These are phyloP conservation scores for Brassicogethes aeneus DNA, from an alignment of 2,888 invertebrate species.

Conservation along the genomic window DNA sequence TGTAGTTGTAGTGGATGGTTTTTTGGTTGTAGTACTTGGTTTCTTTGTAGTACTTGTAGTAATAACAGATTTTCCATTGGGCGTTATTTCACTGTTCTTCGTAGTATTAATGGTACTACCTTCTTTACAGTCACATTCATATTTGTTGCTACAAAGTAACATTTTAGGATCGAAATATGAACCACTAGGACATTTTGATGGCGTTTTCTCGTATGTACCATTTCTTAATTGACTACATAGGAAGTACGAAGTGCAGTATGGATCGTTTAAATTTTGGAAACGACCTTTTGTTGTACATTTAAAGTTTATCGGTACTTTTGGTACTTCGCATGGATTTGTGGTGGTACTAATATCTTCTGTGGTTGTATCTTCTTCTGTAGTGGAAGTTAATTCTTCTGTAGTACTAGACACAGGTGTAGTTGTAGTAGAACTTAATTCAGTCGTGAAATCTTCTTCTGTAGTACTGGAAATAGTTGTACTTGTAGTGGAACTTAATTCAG, in stretches of 20 bases:
- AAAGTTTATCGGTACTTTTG: not conserved
- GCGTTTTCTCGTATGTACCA: not conserved
- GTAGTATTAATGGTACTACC: not conserved
- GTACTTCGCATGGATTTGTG: not conserved
- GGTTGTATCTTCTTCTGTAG: not conserved
- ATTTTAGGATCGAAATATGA: not conserved
- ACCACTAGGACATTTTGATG: not conserved
- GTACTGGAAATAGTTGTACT: not conserved
- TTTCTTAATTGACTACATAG: conserved; percentile 5
- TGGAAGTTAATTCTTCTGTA: not conserved
- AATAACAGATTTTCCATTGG: not conserved
- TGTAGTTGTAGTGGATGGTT: not conserved
- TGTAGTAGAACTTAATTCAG: not conserved
- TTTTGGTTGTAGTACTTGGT: not conserved
- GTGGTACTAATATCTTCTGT: not conserved
- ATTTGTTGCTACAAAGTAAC: not conserved
- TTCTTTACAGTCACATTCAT: not conserved
- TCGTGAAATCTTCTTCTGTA: not conserved
- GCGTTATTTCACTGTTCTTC: not conserved
- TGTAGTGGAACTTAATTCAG: not conserved
- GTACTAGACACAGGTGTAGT: not conserved
- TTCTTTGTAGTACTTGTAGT: not conserved
- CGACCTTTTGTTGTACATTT: not conserved
- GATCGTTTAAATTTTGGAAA: not conserved
- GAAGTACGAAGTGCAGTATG: conserved; percentile 2